phyloP scores from a whole-genome alignment of 2,888 invertebrate genomes.

The Tolmerus cingulatus region DNA sequence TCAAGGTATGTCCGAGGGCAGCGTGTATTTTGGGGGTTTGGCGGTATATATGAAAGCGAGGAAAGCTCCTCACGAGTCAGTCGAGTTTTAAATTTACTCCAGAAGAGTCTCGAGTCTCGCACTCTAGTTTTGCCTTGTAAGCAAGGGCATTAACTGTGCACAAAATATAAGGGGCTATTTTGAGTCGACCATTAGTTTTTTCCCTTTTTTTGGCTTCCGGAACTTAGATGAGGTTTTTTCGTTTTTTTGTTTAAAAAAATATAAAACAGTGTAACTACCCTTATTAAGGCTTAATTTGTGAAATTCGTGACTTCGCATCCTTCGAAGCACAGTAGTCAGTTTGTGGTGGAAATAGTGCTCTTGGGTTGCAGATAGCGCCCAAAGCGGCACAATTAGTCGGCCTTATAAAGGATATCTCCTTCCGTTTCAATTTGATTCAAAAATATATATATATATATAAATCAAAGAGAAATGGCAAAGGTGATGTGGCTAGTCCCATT shows the following conservation, averaged over 20 bases:
- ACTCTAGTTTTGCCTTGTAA: slow-evolving; percentile 16
- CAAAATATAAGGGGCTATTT: neutral
- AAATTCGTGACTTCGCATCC: neutral
- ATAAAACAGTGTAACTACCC: neutral
- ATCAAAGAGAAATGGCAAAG: slow-evolving; percentile 48
- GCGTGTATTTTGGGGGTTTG: neutral
- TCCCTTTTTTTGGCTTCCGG: neutral
- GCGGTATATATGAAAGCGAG: slow-evolving; percentile 55
- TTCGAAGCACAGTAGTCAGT: neutral
- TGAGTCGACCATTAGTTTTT: neutral
- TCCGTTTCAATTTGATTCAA: neutral
- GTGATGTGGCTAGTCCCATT: slow-evolving; percentile 64
- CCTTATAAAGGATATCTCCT: neutral
- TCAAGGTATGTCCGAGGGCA: neutral
- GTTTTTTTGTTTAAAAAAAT: neutral
- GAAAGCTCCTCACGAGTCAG: slow-evolving; percentile 58
- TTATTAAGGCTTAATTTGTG: neutral
- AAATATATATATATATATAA: neutral
- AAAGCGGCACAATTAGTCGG: neutral
- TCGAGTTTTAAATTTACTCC: slow-evolving; percentile 64
- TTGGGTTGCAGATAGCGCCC: neutral
- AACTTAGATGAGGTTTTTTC: neutral
- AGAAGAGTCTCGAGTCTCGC: slow-evolving; percentile 48
- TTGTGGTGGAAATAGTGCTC: neutral
- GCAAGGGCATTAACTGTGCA: neutral